Percentiles rank a stretch among this genome's conserved stretches.
These are phyloP conservation scores for Autographa gamma DNA, from an alignment of 2,888 invertebrate species.

Conservation along the genomic window DNA sequence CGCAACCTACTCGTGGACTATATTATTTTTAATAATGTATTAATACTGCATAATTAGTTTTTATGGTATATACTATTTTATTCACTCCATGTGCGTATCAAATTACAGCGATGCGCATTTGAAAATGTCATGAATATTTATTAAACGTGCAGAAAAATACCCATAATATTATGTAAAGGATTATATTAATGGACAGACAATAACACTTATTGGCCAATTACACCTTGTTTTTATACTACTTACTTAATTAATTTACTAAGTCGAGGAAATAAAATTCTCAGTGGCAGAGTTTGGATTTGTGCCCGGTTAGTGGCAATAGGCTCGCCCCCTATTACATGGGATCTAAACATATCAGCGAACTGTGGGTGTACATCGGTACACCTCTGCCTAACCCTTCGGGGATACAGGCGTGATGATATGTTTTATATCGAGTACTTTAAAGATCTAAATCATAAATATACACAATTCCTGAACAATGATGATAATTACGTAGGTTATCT, in stretches of 20 bases:
- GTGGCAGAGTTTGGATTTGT: no score
- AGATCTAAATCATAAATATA: no score
- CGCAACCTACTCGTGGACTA: slow-evolving; percentile 79
- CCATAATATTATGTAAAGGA: neutral
- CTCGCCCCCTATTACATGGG: no score
- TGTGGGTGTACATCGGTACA: no score
- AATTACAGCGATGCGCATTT: slow-evolving; percentile 59
- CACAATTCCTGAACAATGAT: no score
- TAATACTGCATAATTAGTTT: slow-evolving; percentile 72
- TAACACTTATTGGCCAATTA: neutral
- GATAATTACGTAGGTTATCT: no score
- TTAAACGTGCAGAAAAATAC: slow-evolving; percentile 23
- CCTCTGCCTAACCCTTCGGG: no score
- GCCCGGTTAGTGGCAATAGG: no score
- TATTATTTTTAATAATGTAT: slow-evolving; percentile 68
- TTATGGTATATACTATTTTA: slow-evolving; percentile 60
- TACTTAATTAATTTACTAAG: slow-evolving; percentile 19
- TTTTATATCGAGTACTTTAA: slow-evolving; percentile 16
- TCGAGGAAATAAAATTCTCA: no score
- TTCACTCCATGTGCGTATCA: slow-evolving; percentile 48
- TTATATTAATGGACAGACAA: neutral
- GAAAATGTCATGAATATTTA: slow-evolving; percentile 55
- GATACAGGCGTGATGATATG: no score
- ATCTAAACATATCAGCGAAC: no score
- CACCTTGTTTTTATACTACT: neutral